These are phyloP conservation scores for Graptemys geographica DNA, from an alignment of 2,797 vertebrate genomes.

Conservation along the genomic window DNA sequence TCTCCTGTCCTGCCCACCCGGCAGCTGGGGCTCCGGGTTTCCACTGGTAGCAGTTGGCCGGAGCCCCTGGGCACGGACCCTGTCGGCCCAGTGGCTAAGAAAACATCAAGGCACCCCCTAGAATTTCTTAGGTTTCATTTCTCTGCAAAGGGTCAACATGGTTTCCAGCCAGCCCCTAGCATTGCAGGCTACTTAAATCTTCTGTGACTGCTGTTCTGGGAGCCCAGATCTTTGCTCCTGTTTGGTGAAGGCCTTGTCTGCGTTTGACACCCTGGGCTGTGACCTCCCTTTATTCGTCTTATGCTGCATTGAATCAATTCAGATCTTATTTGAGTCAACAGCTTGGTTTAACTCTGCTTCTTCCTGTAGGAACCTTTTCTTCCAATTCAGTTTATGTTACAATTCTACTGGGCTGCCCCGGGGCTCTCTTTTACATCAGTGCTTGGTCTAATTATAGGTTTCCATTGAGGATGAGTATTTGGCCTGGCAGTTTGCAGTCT, in stretches of 20 bases:
- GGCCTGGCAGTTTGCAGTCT: not conserved
- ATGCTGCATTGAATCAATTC: not conserved
- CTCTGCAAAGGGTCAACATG: not conserved
- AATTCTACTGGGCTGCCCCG: fast-evolving
- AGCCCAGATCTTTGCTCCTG: not conserved
- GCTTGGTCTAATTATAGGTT: not conserved
- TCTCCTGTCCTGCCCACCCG: no score
- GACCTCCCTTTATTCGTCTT: not conserved
- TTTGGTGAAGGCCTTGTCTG: not conserved
- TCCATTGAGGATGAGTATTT: not conserved
- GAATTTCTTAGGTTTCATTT: not conserved
- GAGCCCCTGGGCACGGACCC: no score
- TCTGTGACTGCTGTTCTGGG: not conserved
- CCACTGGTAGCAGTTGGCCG: no score
- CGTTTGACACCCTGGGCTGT: not conserved
- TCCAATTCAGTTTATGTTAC: fast-evolving
- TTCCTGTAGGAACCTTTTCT: fast-evolving
- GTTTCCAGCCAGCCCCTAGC: not conserved
- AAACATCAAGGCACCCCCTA: not conserved
- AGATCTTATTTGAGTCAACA: not conserved
- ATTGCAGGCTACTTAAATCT: not conserved
- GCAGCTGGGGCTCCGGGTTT: no score
- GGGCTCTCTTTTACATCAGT: fast-evolving
- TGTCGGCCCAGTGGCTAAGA: no score
- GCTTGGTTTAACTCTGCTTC: not conserved